These are phyloP conservation scores for Magallana ariakensis DNA, from an alignment of 1,140 invertebrate genomes.

Conservation along the genomic window DNA sequence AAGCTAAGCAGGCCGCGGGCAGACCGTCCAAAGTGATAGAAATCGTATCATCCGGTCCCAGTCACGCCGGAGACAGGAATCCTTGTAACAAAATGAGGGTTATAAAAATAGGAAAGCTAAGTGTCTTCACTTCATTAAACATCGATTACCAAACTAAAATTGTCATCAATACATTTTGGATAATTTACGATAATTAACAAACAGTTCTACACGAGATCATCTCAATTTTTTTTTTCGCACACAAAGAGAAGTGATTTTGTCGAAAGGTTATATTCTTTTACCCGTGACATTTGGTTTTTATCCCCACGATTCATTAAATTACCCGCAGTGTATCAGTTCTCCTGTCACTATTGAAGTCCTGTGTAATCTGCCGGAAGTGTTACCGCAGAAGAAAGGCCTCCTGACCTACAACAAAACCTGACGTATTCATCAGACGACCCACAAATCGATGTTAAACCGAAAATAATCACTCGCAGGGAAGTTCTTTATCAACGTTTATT, in stretches of 20 bases:
- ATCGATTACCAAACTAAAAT: neutral
- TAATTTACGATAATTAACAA: slow-evolving; percentile 20
- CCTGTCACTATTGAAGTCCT: slow-evolving; percentile 26
- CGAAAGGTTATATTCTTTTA: slow-evolving; percentile 20
- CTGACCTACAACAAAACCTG: neutral
- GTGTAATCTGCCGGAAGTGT: neutral
- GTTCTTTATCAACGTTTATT: neutral
- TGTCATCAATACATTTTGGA: neutral
- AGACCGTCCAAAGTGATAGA: neutral
- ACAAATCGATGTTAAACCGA: neutral
- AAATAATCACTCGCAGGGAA: neutral
- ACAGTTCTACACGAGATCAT: slow-evolving; percentile 4
- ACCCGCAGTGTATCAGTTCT: neutral
- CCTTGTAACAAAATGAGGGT: neutral
- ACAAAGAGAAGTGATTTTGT: slow-evolving; percentile 12
- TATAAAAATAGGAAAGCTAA: slow-evolving; percentile 5
- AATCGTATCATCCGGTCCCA: neutral
- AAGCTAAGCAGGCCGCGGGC: neutral
- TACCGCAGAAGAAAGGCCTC: neutral
- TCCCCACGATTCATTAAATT: neutral
- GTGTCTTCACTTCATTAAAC: slow-evolving; percentile 24
- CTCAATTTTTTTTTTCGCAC: neutral
- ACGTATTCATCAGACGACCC: neutral
- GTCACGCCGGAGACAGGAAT: neutral
- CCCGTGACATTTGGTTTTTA: slow-evolving; percentile 18